Conservation (phyloP, 2,797 vertebrate genomes). For the Nothura maculosa region DNA sequence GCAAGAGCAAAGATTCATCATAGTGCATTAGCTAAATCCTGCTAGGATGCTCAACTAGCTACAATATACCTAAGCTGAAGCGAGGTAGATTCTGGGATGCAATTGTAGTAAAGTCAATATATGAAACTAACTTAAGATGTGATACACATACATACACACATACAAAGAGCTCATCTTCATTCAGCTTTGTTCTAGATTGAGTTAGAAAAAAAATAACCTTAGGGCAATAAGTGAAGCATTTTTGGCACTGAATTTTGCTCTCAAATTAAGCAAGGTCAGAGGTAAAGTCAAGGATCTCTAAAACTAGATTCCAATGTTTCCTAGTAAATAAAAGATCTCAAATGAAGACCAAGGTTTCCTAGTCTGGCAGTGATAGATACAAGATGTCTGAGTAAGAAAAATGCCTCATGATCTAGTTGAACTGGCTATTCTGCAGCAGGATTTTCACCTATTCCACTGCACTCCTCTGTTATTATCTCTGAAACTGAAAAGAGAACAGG, state of each 20-base stretch:
- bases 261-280: neutral
- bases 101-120: neutral
- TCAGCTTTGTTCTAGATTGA: neutral
- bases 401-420: neutral
- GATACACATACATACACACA: too few relatives aligned
- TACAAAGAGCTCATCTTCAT: neutral
- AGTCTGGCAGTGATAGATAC: neutral
- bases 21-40: neutral
- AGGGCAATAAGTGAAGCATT: neutral
- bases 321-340: neutral
- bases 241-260: neutral
- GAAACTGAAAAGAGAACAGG: neutral
- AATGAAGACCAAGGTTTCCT: neutral
- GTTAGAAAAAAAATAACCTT: neutral
- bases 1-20: neutral
- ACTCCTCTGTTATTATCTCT: neutral
- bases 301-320: conserved; percentile 10
- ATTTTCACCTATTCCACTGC: neutral
- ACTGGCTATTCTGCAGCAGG: neutral
- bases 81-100: neutral
- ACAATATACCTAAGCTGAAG: neutral
- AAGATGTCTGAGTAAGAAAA: neutral
- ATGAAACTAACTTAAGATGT: neutral
- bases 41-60: neutral
- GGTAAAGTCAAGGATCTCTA: neutral